phyloP scores from a whole-genome alignment of 2,888 invertebrate genomes.

The Furcula furcula region DNA sequence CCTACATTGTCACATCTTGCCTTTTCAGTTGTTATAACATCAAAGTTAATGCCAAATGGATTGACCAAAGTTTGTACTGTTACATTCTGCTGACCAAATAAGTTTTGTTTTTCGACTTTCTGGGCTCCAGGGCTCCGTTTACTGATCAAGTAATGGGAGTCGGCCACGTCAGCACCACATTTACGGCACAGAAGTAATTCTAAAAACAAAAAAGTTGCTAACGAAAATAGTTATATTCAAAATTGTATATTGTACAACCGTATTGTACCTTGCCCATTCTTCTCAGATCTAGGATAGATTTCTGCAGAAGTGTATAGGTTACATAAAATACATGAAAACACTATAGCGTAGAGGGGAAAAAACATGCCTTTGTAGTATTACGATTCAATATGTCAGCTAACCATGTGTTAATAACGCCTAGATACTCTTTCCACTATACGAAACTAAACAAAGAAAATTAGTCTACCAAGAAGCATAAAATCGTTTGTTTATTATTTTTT shows the following conservation, averaged over 20 bases:
- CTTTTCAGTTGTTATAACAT: slow-evolving; percentile 75
- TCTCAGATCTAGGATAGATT: slow-evolving; percentile 32
- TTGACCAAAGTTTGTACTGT: slow-evolving; percentile 81
- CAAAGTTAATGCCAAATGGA: slow-evolving; percentile 78
- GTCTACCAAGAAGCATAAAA: no score
- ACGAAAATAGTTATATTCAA: slow-evolving; percentile 9
- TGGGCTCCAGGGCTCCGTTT: slow-evolving; percentile 75
- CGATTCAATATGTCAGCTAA: no score
- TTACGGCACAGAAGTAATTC: slow-evolving; percentile 81
- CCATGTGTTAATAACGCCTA: no score
- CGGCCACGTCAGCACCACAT: slow-evolving; percentile 82
- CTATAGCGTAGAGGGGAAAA: slow-evolving; percentile 39
- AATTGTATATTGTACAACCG: neutral
- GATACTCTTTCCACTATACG: no score
- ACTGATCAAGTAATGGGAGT: slow-evolving; percentile 75
- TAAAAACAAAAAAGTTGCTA: slow-evolving; percentile 39
- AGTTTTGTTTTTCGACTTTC: slow-evolving; percentile 67
- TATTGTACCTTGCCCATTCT: slow-evolving; percentile 47
- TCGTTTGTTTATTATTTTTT: no score
- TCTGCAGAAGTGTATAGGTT: slow-evolving; percentile 37
- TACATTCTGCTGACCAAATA: slow-evolving; percentile 78
- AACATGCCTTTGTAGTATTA: slow-evolving; percentile 49
- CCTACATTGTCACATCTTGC: slow-evolving; percentile 79
- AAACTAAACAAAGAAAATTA: no score
- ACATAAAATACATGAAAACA: slow-evolving; percentile 35